Percentiles rank a stretch among this genome's conserved stretches.
These are phyloP conservation scores for Pyrocephalus nanus DNA, from an alignment of 2,797 vertebrate genomes.

Conservation along the genomic window DNA sequence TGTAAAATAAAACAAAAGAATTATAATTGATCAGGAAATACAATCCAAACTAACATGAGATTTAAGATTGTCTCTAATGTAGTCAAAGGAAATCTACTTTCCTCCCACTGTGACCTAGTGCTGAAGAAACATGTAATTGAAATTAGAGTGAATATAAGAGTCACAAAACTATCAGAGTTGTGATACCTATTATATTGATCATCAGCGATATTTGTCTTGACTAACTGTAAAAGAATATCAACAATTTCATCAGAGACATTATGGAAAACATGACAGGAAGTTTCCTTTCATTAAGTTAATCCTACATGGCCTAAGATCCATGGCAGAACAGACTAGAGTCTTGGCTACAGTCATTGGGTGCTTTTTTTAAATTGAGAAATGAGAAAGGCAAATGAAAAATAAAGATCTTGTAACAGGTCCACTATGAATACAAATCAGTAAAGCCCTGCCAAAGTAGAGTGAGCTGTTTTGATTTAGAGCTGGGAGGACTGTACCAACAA, in stretches of 20 bases:
- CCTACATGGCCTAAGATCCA: background rate
- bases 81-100: slow-evolving; percentile 24
- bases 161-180: slow-evolving; percentile 27
- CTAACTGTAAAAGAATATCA: background rate
- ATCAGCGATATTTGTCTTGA: slow-evolving; percentile 9
- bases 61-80: slow-evolving; percentile 12
- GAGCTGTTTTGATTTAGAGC: background rate
- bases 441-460: background rate
- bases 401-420: background rate
- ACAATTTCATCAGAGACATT: background rate
- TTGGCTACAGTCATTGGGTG: background rate
- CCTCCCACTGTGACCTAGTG: slow-evolving; percentile 5
- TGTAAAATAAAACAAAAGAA: slow-evolving; percentile 15
- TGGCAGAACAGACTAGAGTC: background rate
- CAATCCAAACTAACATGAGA: background rate
- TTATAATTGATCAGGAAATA: background rate
- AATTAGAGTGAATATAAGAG: background rate
- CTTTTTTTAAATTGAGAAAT: background rate
- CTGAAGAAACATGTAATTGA: slow-evolving; percentile 4
- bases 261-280: background rate
- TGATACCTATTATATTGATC: background rate
- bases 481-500: background rate
- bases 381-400: background rate
- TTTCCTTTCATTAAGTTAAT: background rate
- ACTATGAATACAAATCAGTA: background rate